Conservation (phyloP, 2,113 vertebrate genomes). For the Oreocharis arfaki region DNA sequence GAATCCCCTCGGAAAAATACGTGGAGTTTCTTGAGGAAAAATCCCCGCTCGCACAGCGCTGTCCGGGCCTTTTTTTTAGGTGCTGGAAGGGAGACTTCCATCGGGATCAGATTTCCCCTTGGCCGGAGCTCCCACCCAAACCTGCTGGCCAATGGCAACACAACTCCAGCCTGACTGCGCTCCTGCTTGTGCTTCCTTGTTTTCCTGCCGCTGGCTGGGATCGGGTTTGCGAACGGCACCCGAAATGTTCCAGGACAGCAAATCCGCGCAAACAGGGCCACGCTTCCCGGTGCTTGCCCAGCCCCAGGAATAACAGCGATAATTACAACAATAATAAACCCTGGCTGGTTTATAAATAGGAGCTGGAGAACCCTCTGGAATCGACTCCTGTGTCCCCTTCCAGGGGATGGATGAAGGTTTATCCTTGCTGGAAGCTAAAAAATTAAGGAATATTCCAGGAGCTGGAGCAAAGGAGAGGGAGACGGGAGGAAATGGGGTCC, state of each 20-base stretch:
- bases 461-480: not conserved
- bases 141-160: constrained; percentile 48
- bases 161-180: not conserved
- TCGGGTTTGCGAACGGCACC: not conserved
- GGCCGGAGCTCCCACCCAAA: not conserved
- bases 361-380: not conserved
- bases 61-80: constrained; percentile 1
- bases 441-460: not conserved
- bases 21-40: not conserved
- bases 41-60: not conserved
- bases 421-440: not conserved
- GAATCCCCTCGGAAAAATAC: not conserved
- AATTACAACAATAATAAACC: not conserved
- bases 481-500: not conserved
- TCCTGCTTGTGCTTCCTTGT: not conserved
- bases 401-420: not conserved
- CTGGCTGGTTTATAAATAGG: constrained; percentile 5
- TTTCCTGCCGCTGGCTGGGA: not conserved
- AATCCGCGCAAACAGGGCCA: not conserved
- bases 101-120: constrained; percentile 49
- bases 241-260: not conserved
- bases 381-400: not conserved
- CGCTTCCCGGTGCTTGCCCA: not conserved
- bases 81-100: not conserved
- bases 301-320: not conserved